A percentile compares a stretch with the other conserved stretches of the same genome.
Conservation (phyloP, 2,113 vertebrate genomes). For the Oryzias celebensis region DNA sequence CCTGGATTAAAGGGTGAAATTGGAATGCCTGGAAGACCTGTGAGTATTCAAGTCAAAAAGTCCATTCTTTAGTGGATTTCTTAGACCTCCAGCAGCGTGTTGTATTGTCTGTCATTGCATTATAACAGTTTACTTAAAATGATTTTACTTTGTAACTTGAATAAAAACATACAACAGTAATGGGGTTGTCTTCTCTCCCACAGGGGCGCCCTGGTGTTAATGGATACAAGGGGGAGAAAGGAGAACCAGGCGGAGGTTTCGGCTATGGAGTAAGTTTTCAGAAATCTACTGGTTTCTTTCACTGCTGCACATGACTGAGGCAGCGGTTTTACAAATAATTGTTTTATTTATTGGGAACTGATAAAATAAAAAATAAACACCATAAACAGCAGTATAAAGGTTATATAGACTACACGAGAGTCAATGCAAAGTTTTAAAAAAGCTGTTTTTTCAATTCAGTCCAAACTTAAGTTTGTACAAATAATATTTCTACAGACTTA, state of each 20-base stretch:
- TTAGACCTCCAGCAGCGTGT: not conserved
- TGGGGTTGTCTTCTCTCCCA: slow-evolving; percentile 5
- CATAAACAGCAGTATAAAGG: too few species aligned
- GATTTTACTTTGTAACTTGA: not conserved
- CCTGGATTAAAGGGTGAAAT: slow-evolving; percentile 92
- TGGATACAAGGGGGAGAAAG: slow-evolving; percentile 93
- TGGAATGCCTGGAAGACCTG: slow-evolving; percentile 93
- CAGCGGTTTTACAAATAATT: too few species aligned
- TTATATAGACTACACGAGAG: too few species aligned
- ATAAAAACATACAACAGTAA: not conserved
- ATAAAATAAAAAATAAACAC: too few species aligned
- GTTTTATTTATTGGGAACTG: too few species aligned
- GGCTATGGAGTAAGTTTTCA: slow-evolving; percentile 79
- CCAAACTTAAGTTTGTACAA: too few species aligned
- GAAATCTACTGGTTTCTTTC: too few species aligned
- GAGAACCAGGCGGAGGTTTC: slow-evolving; percentile 72
- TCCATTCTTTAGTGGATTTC: not conserved
- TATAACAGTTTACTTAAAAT: not conserved
- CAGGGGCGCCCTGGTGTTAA: slow-evolving; percentile 95
- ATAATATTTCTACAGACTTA: too few species aligned
- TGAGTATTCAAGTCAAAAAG: slow-evolving; percentile 32
- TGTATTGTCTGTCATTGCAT: not conserved
- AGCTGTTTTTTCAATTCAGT: too few species aligned
- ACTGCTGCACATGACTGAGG: too few species aligned
- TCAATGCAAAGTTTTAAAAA: too few species aligned